Conservation (phyloP, 2,113 vertebrate species). For the Tupaia chinensis region DNA sequence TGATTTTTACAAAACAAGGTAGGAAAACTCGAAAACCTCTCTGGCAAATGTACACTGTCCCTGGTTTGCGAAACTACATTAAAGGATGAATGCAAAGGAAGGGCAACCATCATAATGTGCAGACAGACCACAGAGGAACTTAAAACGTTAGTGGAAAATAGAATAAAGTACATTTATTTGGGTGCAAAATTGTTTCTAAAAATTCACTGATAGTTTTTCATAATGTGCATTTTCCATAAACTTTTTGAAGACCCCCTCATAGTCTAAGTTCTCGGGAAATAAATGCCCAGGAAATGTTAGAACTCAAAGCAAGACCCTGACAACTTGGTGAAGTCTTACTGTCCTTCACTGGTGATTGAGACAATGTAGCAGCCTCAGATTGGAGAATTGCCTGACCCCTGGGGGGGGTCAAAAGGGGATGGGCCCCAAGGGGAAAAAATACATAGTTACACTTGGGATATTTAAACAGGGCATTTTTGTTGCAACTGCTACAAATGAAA, state of each 20-base stretch:
- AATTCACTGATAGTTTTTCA: no score
- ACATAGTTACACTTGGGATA: neutral
- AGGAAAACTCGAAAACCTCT: conserved; percentile 6
- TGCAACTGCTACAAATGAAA: neutral
- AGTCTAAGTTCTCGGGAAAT: neutral
- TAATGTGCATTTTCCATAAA: no score
- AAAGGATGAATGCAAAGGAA: neutral
- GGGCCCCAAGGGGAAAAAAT: neutral
- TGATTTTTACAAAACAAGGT: conserved; percentile 23
- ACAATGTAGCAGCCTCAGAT: neutral
- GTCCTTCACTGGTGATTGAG: neutral
- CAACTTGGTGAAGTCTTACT: neutral
- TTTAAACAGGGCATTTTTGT: neutral
- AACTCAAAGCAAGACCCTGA: neutral
- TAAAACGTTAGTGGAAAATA: no score
- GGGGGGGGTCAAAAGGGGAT: neutral
- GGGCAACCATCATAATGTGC: neutral
- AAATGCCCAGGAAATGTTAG: neutral
- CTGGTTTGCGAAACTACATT: neutral
- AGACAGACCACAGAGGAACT: no score
- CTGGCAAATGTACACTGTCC: neutral
- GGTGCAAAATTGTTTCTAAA: no score
- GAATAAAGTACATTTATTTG: no score
- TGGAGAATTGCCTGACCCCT: neutral
- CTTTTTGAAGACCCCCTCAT: no score